Evolutionary conservation across 2,797 vertebrate genomes (phyloP), one percentile per base, ranked within the genome.

Genomic region (Holocentrus rufus): DNA sequence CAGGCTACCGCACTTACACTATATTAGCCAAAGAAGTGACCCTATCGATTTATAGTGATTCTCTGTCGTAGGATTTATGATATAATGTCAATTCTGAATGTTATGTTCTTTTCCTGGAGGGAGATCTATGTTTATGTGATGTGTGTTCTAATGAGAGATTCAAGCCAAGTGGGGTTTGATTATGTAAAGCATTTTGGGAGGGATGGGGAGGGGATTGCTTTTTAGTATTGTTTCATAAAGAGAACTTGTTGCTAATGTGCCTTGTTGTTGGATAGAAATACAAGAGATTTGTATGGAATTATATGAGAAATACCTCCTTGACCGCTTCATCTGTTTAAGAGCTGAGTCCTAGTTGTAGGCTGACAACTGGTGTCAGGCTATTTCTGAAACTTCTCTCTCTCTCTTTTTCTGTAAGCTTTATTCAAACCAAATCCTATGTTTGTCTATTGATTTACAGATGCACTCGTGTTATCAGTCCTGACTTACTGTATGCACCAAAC

Each of bases 401-500:
- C 31, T 63, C 39, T 50, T 44, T 72, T 68, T 61, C 5, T 80
- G 60, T 80, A 72, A 87, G 85, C 89, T 86, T 86, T 76, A 81
- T 72, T 76, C 71, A 69, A 85, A 83, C 72, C 74, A 79, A 76
- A 81, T 74, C 60, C 53, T 49, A 67, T 27, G 11, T 54, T 14
- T 53, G 9, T 83, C 36, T 73, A 0, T 71, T 78, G 69, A 87
- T 79, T 69, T 80, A 71, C 67, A 83, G 79, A 87, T 75, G 69
- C 85, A 88, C 84, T 88, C 83, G 77, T 88, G 62, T 67, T 85
- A 60, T 82, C 77, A 62, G 65, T 77, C 77, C 74, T 84, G 84
- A 86, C 69, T 89, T 79, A 89, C 80, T 90, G 86, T 92, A 87
- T 71, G 77, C 85, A 83, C 84, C 76, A 57, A 75, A 86, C 69